These are phyloP conservation scores for Noctua fimbriata DNA, from an alignment of 2,888 invertebrate species.

Conservation along the genomic window DNA sequence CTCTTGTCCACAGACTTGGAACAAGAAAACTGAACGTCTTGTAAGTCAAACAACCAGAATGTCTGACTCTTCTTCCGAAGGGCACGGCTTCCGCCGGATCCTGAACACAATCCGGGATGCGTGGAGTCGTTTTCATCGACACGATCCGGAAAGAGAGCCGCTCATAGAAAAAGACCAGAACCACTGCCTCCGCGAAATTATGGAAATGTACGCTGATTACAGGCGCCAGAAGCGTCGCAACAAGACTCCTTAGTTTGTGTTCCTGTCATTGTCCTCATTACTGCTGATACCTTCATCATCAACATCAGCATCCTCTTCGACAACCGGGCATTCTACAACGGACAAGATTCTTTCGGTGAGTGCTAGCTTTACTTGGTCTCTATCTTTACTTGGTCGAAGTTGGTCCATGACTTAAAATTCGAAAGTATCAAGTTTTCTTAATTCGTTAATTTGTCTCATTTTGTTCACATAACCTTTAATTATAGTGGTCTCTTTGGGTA, in stretches of 20 bases:
- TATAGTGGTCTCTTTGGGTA: background rate
- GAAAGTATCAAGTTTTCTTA: no score
- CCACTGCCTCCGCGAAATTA: background rate
- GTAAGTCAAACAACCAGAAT: conserved; percentile 15
- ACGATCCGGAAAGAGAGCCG: background rate
- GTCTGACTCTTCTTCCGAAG: background rate
- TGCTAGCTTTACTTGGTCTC: conserved; percentile 3
- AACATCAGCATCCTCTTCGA: background rate
- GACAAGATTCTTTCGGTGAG: conserved; percentile 26
- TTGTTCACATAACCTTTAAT: no score
- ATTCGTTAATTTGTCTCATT: background rate
- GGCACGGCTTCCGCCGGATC: background rate
- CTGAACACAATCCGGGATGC: background rate
- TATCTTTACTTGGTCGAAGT: background rate
- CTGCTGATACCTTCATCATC: background rate
- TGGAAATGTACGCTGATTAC: background rate
- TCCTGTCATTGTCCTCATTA: background rate
- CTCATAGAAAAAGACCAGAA: background rate
- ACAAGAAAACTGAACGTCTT: background rate
- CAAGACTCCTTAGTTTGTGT: background rate
- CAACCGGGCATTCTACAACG: background rate
- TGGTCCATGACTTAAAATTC: background rate
- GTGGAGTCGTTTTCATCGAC: background rate
- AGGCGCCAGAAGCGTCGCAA: background rate
- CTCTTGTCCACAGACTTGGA: conserved; percentile 18